phyloP scores from a whole-genome alignment of 92 coral and sea anemone species.

The Heliopora coerulea region DNA sequence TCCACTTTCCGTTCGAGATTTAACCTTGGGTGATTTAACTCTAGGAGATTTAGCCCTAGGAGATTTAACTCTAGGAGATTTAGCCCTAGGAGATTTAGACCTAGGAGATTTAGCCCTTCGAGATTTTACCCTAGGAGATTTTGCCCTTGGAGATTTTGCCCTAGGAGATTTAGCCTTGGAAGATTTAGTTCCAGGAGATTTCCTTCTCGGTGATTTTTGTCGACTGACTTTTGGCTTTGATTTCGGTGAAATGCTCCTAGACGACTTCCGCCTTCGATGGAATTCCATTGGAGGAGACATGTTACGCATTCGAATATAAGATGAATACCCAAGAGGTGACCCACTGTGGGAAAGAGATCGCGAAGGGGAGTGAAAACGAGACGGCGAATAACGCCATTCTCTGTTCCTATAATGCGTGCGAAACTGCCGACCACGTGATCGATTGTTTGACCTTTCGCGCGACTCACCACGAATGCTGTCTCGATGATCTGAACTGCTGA shows the following conservation, averaged over 20 bases:
- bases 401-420: neutral
- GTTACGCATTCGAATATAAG: neutral
- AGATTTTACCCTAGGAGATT: conserved; percentile 3
- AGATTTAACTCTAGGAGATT: conserved; percentile 13
- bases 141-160: neutral
- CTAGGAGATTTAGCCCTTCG: conserved; percentile 9
- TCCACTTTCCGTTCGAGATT: neutral
- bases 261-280: neutral
- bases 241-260: conserved; percentile 7
- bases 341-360: neutral
- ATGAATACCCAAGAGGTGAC: neutral
- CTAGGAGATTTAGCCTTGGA: conserved; percentile 3
- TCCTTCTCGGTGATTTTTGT: neutral
- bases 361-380: neutral
- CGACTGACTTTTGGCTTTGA: neutral
- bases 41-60: conserved; percentile 13
- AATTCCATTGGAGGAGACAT: neutral
- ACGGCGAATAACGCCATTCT: neutral
- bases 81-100: neutral
- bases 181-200: neutral
- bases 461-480: neutral
- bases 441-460: neutral
- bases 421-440: neutral
- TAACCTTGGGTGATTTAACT: conserved; percentile 7
- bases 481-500: neutral